Evolutionary conservation across 2,888 invertebrate genomes (phyloP).

Genomic region (Boloria euphrosyne): DNA sequence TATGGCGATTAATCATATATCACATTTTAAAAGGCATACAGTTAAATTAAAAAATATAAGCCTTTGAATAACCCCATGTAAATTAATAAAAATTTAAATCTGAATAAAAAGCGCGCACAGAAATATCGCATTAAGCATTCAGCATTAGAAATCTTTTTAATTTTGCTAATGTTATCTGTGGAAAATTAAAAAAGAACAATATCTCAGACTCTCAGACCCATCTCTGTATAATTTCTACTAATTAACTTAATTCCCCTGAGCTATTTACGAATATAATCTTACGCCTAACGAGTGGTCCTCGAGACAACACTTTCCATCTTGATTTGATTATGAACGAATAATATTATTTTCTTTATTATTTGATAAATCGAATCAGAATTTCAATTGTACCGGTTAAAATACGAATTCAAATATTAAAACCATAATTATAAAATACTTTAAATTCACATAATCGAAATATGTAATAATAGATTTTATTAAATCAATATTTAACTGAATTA

Average conservation of each 20-base stretch:
- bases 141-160: too few species aligned
- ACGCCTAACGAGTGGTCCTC: slow-evolving; percentile 26
- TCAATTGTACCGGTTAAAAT: neutral
- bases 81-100: neutral
- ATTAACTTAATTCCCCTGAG: slow-evolving; percentile 23
- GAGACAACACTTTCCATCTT: slow-evolving; percentile 13
- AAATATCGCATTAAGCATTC: neutral
- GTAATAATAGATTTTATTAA: too few species aligned
- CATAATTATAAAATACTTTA: neutral
- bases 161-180: too few species aligned
- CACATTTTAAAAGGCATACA: too few species aligned
- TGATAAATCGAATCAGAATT: neutral
- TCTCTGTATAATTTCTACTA: neutral
- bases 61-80: too few species aligned
- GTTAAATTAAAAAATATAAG: too few species aligned
- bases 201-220: too few species aligned
- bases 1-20: slow-evolving; percentile 6
- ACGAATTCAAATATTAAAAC: neutral
- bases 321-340: slow-evolving; percentile 21
- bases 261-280: slow-evolving; percentile 8
- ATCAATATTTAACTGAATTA: too few species aligned
- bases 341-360: slow-evolving; percentile 17
- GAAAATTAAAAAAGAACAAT: too few species aligned
- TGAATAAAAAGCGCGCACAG: neutral
- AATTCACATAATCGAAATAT: too few species aligned